Base-by-base conservation (phyloP, 2,797 vertebrate species). In the Chaunax sp. region DNA sequence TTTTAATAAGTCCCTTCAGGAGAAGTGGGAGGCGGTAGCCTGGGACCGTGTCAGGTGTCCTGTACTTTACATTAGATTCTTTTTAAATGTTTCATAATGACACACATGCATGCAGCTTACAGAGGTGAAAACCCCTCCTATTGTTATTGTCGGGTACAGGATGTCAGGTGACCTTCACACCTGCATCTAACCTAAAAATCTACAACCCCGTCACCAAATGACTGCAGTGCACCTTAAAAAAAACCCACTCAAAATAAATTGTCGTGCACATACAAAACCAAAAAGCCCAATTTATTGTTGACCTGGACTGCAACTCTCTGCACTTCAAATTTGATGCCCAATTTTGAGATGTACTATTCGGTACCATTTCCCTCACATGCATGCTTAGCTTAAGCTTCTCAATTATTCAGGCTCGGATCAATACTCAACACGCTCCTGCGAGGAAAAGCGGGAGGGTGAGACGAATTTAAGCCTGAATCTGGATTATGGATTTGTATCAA, bases 401-500 rank as follows among this genome's bases (percentile, higher is more conserved):
- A 94, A 93, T 94, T 93, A 93, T 93, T 92, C 84, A 93, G 82
- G 79, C 87, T 69, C 50, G 66, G 82, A 93, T 93, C 93, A 91
- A 94, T 93, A 91, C 87, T 54, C 77, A 68, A 81, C 90, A 89
- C 82, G 78, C 82, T 91, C 85, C 87, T 73, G 68, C 47, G 83
- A 88, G 86, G 80, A 73, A 86, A 78, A 81, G 69, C 77, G 60
- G 84, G 77, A 81, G 71, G 45, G 75, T 77, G 77, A 82, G 80
- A 46, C 62, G 41, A 82, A 69, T 84, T 83, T 85, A 81, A 84
- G 77, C 72, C 68, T 53, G 77, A 84, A 87, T 83, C 85, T 89
- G 91, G 88, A 92, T 92, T 92, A 93, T 91, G 89, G 91, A 94
- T 93, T 92, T 91, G 84, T 90, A 89, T 90, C 85, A 90, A 92